These are phyloP conservation scores for Corella eumyota DNA, from an alignment of 23 tunicate genomes.

Conservation along the genomic window DNA sequence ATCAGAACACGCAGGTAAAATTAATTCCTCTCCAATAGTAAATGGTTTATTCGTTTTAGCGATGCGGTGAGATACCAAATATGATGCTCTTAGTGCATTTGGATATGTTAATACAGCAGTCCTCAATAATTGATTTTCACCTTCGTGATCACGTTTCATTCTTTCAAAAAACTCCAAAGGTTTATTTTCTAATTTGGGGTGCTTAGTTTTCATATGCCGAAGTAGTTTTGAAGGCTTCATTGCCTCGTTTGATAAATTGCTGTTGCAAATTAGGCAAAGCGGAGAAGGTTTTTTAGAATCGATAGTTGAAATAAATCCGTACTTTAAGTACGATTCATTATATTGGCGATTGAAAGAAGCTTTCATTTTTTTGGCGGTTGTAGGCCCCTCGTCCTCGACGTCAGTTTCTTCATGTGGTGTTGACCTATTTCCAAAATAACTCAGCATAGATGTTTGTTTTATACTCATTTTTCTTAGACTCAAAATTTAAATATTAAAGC, in stretches of 20 bases:
- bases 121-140: conserved; percentile 12
- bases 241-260: conserved; percentile 31
- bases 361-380: conserved; percentile 18
- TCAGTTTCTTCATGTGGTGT: conserved; percentile 19
- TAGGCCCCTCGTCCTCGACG: conserved; percentile 40
- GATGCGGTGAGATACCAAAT: conserved; percentile 20
- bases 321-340: conserved; percentile 19
- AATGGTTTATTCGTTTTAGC: conserved; percentile 25
- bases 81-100: conserved; percentile 23
- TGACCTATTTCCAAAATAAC: conserved; percentile 33
- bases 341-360: conserved; percentile 35
- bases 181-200: conserved; percentile 27
- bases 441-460: conserved; percentile 34
- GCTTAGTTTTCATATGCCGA: conserved; percentile 27
- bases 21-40: conserved; percentile 27
- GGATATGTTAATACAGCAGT: conserved; percentile 1
- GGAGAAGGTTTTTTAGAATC: conserved; percentile 21
- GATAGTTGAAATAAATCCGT: conserved; percentile 22
- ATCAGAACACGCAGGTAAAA: conserved; percentile 28
- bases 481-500: too few relatives aligned
- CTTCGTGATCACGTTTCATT: conserved; percentile 11
- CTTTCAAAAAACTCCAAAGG: conserved; percentile 30
- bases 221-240: conserved; percentile 30
- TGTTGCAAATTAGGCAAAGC: conserved; percentile 23
- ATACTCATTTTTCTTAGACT: too few relatives aligned